Evolutionary conservation across 2,113 vertebrate species (phyloP).

Genomic region (Loxodonta africana): DNA sequence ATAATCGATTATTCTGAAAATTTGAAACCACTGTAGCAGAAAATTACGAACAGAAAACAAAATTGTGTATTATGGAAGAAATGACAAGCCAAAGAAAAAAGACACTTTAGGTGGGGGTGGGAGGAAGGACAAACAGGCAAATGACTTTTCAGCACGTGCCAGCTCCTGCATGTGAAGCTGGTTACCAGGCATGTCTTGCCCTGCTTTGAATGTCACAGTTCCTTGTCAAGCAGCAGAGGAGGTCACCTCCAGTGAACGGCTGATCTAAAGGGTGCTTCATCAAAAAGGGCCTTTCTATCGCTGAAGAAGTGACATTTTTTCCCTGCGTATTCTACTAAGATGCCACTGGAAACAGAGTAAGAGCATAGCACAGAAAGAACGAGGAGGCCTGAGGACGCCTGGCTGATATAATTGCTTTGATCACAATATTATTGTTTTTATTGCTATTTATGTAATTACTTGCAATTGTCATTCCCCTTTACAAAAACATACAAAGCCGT

Average conservation of each 20-base stretch:
- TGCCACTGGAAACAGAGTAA: constrained; percentile 37
- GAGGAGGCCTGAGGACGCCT: constrained; percentile 13
- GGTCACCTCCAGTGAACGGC: constrained; percentile 80
- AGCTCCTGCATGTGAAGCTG: constrained; percentile 64
- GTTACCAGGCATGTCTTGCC: constrained; percentile 67
- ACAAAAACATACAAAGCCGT: background rate
- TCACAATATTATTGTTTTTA: constrained; percentile 65
- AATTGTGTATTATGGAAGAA: constrained; percentile 81
- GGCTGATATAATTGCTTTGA: constrained; percentile 2
- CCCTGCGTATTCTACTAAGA: constrained; percentile 70
- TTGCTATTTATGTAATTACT: background rate
- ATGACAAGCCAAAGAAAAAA: constrained; percentile 83
- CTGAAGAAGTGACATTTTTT: constrained; percentile 75
- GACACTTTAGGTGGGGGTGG: background rate
- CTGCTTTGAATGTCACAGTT: constrained; percentile 76
- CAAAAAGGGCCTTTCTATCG: constrained; percentile 73
- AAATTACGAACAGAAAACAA: constrained; percentile 85
- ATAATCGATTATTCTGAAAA: constrained; percentile 80
- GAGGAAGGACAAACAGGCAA: constrained; percentile 67
- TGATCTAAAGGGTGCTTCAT: constrained; percentile 77
- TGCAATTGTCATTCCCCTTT: background rate
- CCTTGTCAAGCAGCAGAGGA: constrained; percentile 75
- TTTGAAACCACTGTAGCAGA: constrained; percentile 83
- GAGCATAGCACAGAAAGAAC: background rate
- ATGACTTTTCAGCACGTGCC: constrained; percentile 78